Evolutionary conservation across 2,888 invertebrate genomes (phyloP), one percentile per base, ranked within the genome.

Genomic region (Hecatera dysodea): DNA sequence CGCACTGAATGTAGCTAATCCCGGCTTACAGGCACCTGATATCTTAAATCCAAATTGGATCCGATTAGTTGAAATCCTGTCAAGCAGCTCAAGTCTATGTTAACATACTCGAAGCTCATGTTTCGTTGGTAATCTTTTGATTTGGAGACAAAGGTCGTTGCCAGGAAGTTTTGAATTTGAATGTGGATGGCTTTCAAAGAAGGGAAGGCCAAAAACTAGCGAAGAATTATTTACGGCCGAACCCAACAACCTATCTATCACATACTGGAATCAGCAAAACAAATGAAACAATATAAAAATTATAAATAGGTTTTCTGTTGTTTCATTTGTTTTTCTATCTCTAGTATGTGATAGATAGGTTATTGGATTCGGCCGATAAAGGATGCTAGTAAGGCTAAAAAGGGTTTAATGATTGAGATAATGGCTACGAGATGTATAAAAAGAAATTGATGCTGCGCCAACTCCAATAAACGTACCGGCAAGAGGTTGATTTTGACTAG

Each of bases 11-110:
- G 17, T 3, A 55, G 27, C 7, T 42, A 24, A 67, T n/a, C 48
- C n/a, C 6, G n/a, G n/a, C 24, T 57, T 5, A 39, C 19, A 9
- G 3, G 11, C 68, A 55, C 27, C 17, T 15, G n/a, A 67, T 67
- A 65, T 56, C 1, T 15, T 11, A 50, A 19, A 56, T 56, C 39
- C 55, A n/a, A 48, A 48, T 69, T 67, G 19, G 55, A 67, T 69
- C 39, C 46, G 48, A 48, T 67, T 67, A 69, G 2, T 39, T 1
- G 22, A 39, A 48, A 67, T 52, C 50, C 50, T 69, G 17, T 24
- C 17, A 67, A 57, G 15, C 33, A 44, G 50, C 57, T 70, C 19
- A 42, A 17, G 17, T 15, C 27, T 19, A 4, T 52, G 50, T 44
- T 33, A 57, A 57, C 33, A 57, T 33, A 15, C 17, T 9, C 2